Percentiles rank a stretch among this genome's conserved stretches.
Evolutionary conservation across 2,888 invertebrate genomes (phyloP).

Genomic region (Craniophora ligustri): DNA sequence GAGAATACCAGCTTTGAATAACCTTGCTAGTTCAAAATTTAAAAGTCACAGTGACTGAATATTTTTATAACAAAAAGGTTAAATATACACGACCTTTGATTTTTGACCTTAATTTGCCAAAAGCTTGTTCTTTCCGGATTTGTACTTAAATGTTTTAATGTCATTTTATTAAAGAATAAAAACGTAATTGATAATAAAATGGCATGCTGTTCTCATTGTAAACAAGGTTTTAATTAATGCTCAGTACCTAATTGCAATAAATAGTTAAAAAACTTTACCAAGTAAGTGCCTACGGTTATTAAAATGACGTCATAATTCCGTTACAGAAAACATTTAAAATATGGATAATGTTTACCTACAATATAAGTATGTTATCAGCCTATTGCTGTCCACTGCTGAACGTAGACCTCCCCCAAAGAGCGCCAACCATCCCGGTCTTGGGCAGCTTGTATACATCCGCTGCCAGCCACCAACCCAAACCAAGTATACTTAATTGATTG

Average conservation of each 20-base stretch:
- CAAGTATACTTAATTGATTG: too few species aligned
- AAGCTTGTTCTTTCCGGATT: background rate
- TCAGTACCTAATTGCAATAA: background rate
- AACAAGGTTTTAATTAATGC: background rate
- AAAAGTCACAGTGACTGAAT: slow-evolving; percentile 24
- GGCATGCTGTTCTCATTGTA: background rate
- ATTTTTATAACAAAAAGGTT: slow-evolving; percentile 26
- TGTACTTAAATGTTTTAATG: background rate
- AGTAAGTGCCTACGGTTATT: background rate
- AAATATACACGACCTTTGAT: slow-evolving; percentile 35
- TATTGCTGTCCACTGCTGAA: too few species aligned
- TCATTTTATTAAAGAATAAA: background rate
- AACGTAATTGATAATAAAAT: background rate
- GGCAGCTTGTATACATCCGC: too few species aligned
- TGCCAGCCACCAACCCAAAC: too few species aligned
- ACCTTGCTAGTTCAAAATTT: slow-evolving; percentile 28
- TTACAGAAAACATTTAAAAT: background rate
- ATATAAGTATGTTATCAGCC: too few species aligned
- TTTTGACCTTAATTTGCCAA: slow-evolving; percentile 7
- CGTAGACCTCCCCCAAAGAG: too few species aligned
- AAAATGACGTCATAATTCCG: background rate
- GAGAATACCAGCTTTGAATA: background rate
- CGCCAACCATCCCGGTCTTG: too few species aligned
- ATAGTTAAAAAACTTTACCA: background rate
- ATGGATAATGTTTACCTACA: too few species aligned